These are phyloP conservation scores for Suricata suricatta DNA, from an alignment of 2,113 vertebrate genomes.

Conservation along the genomic window DNA sequence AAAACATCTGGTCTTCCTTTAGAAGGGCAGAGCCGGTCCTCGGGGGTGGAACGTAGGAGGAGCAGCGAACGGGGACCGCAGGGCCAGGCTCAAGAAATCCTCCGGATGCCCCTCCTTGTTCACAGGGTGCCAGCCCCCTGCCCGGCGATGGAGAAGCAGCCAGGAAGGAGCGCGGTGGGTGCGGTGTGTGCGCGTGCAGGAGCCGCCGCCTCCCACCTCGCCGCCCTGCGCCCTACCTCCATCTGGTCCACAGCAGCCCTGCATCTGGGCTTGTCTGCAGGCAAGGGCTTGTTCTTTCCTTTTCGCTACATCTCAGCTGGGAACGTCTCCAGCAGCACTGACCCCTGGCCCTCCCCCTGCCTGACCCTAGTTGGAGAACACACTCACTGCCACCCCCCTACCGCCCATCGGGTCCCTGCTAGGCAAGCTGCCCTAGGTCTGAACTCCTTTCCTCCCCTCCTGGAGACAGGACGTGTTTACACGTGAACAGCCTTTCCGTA, in stretches of 20 bases:
- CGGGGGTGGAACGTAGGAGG: background rate
- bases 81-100: background rate
- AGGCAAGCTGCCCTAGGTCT: background rate
- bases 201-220: background rate
- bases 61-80: background rate
- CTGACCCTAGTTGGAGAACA: background rate
- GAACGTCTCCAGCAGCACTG: background rate
- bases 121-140: background rate
- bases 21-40: background rate
- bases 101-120: background rate
- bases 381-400: background rate
- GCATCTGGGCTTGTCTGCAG: rapidly evolving
- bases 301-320: background rate
- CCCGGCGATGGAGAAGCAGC: background rate
- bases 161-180: background rate
- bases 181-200: rapidly evolving
- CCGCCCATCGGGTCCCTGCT: background rate
- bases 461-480: background rate
- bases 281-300: background rate
- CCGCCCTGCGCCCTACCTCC: background rate
- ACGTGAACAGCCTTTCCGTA: background rate
- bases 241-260: background rate
- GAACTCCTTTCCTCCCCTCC: background rate
- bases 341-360: background rate
- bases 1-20: conserved; percentile 14